Conservation (phyloP, 2,888 invertebrate species). For the Tillus elongatus region DNA sequence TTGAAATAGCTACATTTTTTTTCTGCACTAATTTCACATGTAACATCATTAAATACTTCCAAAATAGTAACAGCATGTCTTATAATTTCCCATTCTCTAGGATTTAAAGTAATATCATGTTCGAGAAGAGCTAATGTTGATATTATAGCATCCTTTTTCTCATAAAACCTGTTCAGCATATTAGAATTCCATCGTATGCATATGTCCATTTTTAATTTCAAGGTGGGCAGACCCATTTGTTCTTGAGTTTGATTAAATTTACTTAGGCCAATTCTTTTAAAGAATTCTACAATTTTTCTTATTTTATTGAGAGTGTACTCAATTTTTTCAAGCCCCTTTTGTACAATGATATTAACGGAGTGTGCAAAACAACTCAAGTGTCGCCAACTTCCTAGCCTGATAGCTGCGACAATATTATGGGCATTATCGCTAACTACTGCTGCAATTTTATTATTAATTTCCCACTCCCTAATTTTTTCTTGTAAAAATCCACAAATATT, state of each 20-base stretch:
- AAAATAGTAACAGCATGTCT: no score
- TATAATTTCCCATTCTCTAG: no score
- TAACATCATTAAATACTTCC: no score
- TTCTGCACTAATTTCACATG: no score
- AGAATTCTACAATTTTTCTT: conserved; percentile 18
- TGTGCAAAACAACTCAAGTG: conserved; percentile 16
- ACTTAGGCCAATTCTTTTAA: conserved; percentile 14
- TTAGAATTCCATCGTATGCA: no score
- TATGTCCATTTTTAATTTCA: conserved; percentile 19
- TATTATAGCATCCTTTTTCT: no score
- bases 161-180: no score
- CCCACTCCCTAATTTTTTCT: conserved; percentile 17
- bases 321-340: conserved; percentile 19
- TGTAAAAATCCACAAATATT: conserved; percentile 18
- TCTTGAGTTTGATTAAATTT: conserved; percentile 15
- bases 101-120: no score
- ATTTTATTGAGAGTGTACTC: conserved; percentile 14
- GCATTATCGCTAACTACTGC: conserved; percentile 22
- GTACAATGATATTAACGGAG: conserved; percentile 19
- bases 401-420: conserved; percentile 13
- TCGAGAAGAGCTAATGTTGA: no score
- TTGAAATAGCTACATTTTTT: no score
- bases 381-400: conserved; percentile 12
- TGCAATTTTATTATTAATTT: conserved; percentile 22
- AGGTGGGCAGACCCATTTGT: conserved; percentile 12